Evolutionary conservation across 2,113 vertebrate species (phyloP), one percentile per base, ranked within the genome.

Genomic region (Lepisosteus oculatus): DNA sequence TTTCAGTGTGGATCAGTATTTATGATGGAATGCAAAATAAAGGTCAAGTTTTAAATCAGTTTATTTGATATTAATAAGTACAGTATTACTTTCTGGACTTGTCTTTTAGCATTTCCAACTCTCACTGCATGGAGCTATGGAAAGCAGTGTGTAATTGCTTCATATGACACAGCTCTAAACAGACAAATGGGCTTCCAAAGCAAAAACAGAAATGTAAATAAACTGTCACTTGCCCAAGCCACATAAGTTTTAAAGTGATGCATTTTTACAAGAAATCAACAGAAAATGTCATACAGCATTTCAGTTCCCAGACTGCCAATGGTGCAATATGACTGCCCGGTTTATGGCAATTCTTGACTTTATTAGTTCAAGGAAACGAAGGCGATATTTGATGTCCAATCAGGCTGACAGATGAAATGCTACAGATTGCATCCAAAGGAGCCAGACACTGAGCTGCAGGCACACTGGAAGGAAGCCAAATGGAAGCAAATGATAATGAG

Each of bases 401-500:
- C 67, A 55, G 76, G 82, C 72, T 83, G 80, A 81, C 62, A 67
- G 74, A 72, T 75, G 78, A 86, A 77, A 55, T 5, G 51, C 76
- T 79, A 72, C 57, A 80, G 79, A 80, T 79, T 47, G 61, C 61
- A 70, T 88, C 57, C 76, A 68, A 61, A 75, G 70, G 73, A 76
- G 79, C 63, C 75, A 81, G 76, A 78, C 76, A 74, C 61, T 51
- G 15, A 76, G 78, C 73, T 78, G 72, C 74, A 78, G 9, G 61
- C 12, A 45, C 51, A 55, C 81, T 88, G 88, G 82, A 88, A 66
- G 45, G 11, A 57, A 54, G 79, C 78, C 84, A 89, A 76, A 62
- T 69, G 80, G 75, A 86, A 83, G 78, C 80, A 77, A 41, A 59
- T 29, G 85, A 77, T 86, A 85, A 90, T 86, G 84, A 89, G 81